phyloP scores from a whole-genome alignment of 2,888 invertebrate genomes.

The Clistopyga incitator region DNA sequence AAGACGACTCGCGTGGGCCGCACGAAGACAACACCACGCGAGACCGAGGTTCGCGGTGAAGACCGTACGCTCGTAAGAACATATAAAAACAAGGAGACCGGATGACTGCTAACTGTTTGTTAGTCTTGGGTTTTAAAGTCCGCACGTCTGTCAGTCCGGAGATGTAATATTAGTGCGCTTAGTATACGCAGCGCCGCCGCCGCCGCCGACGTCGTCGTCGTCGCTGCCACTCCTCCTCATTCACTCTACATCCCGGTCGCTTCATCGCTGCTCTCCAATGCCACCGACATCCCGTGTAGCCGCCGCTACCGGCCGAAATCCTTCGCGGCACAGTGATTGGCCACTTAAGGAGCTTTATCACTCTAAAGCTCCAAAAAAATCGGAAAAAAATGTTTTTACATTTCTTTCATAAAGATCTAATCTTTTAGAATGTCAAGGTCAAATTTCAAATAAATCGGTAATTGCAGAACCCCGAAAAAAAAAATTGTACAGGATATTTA shows the following conservation, averaged over 20 bases:
- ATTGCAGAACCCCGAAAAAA: no score
- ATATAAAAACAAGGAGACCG: conserved; percentile 84
- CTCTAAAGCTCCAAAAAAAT: no score
- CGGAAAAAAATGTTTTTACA: no score
- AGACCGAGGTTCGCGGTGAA: conserved; percentile 36
- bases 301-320: background rate
- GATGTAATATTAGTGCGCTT: conserved; percentile 84
- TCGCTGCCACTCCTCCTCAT: conserved; percentile 75
- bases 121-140: conserved; percentile 84
- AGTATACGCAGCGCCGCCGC: conserved; percentile 72
- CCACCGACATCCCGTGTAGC: conserved; percentile 6
- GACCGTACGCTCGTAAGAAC: conserved; percentile 76
- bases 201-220: conserved; percentile 74
- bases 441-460: no score
- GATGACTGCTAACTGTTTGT: conserved; percentile 84
- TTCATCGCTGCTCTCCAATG: conserved; percentile 50
- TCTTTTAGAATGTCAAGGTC: no score
- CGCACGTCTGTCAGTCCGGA: conserved; percentile 84
- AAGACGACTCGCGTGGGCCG: conserved; percentile 35
- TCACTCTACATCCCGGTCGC: conserved; percentile 61
- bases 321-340: no score
- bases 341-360: no score
- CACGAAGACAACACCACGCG: background rate
- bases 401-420: no score
- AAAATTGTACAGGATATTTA: no score